phyloP scores from a whole-genome alignment of 2,888 invertebrate species.

The Matsumyia berberina region DNA sequence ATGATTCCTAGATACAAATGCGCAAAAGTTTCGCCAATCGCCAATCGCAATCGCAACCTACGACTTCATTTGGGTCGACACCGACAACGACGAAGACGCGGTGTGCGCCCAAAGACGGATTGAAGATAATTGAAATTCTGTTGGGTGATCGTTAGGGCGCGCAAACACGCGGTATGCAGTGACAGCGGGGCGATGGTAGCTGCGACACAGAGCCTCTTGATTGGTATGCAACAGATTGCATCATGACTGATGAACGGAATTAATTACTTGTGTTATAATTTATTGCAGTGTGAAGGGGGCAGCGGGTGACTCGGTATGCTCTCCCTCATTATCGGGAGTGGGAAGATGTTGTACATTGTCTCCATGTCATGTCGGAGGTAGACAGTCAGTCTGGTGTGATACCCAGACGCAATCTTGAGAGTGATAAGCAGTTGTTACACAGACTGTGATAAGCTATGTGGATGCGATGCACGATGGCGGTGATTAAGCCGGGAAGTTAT shows the following conservation, averaged over 20 bases:
- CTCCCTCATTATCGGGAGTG: neutral
- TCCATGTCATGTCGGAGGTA: slow-evolving; percentile 38
- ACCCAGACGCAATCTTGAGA: slow-evolving; percentile 55
- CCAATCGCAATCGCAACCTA: slow-evolving; percentile 24
- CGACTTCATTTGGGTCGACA: slow-evolving; percentile 55
- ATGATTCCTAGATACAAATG: slow-evolving; percentile 34
- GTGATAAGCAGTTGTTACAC: slow-evolving; percentile 54
- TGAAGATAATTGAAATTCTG: slow-evolving; percentile 61
- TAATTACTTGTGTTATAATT: slow-evolving; percentile 71
- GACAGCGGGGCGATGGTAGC: neutral
- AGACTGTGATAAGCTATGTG: slow-evolving; percentile 48
- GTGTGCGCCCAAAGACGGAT: neutral
- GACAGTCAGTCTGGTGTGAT: slow-evolving; percentile 63
- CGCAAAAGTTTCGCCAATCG: neutral
- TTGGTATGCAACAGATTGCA: slow-evolving; percentile 65
- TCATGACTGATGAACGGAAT: slow-evolving; percentile 72
- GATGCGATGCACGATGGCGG: slow-evolving; percentile 30
- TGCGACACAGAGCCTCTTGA: slow-evolving; percentile 16
- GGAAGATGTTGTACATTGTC: slow-evolving; percentile 19
- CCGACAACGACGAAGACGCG: neutral
- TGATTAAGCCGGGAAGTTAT: slow-evolving; percentile 44
- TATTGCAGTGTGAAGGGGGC: slow-evolving; percentile 9
- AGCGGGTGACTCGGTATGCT: neutral
- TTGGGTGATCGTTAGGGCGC: slow-evolving; percentile 61
- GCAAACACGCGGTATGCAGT: slow-evolving; percentile 36